Conservation (phyloP, 2,113 vertebrate genomes). For the Dinomys branickii region DNA sequence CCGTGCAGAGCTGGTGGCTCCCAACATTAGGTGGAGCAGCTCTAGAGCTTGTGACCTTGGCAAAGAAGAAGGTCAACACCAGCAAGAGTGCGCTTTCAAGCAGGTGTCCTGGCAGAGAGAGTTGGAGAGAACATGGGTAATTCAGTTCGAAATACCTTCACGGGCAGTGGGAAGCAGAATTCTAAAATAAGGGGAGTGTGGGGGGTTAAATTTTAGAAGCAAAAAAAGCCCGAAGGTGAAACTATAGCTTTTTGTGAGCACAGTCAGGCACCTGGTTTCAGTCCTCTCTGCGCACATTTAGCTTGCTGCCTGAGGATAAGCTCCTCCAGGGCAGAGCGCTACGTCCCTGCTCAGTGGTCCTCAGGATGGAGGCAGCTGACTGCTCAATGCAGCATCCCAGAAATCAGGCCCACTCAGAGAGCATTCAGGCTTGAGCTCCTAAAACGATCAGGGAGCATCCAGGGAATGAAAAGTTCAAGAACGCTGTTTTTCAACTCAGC, state of each 20-base stretch:
- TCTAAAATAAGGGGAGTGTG: background rate
- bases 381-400: background rate
- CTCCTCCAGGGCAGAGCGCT: background rate
- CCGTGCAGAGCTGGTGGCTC: background rate
- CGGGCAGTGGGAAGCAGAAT: background rate
- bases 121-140: background rate
- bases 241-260: background rate
- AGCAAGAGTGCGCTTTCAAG: background rate
- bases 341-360: background rate
- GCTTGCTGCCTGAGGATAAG: background rate
- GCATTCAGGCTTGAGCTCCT: background rate
- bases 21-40: background rate
- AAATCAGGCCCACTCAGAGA: background rate
- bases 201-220: background rate
- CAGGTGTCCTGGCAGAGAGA: background rate
- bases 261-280: background rate
- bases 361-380: background rate
- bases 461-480: constrained; percentile 33
- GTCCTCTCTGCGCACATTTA: background rate
- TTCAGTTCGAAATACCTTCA: background rate
- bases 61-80: background rate
- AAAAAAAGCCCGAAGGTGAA: background rate
- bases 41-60: background rate
- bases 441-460: background rate
- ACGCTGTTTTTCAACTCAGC: background rate